Conservation (phyloP, 2,113 vertebrate species). For the Anser cygnoides region DNA sequence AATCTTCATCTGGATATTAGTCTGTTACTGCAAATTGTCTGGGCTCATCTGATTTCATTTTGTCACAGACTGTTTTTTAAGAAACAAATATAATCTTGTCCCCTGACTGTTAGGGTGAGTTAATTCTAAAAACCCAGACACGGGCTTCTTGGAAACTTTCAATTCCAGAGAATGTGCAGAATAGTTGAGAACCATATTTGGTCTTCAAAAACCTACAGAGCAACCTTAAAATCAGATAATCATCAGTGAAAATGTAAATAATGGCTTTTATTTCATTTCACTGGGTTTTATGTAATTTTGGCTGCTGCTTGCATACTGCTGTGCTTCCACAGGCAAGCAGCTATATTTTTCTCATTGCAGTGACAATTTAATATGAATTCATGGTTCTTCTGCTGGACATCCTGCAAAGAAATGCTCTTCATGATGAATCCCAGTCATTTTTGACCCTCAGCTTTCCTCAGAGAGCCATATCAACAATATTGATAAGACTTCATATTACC, state of each 20-base stretch:
- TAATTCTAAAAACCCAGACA: background rate
- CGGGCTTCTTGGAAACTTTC: background rate
- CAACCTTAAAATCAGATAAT: conserved; percentile 16
- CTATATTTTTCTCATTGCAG: conserved; percentile 46
- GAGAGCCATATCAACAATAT: conserved; percentile 70
- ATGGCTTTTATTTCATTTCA: conserved; percentile 31
- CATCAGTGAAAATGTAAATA: conserved; percentile 41
- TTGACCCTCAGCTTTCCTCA: conserved; percentile 72
- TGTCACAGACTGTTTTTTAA: background rate
- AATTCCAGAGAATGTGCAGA: background rate
- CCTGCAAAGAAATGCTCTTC: conserved; percentile 62
- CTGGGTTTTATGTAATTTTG: conserved; percentile 18
- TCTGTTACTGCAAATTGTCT: background rate
- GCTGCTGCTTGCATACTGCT: background rate
- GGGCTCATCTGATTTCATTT: background rate
- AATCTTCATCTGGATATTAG: background rate
- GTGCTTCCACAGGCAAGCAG: background rate
- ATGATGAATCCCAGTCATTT: conserved; percentile 74
- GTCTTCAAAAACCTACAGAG: background rate
- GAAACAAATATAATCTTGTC: background rate
- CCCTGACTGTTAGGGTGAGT: fast-evolving
- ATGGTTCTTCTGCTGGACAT: conserved; percentile 53
- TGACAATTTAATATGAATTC: conserved; percentile 62
- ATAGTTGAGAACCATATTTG: background rate
- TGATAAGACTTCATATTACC: conserved; percentile 77